Evolutionary conservation across 2,888 invertebrate species (phyloP).

Genomic region (Urechis unicinctus): DNA sequence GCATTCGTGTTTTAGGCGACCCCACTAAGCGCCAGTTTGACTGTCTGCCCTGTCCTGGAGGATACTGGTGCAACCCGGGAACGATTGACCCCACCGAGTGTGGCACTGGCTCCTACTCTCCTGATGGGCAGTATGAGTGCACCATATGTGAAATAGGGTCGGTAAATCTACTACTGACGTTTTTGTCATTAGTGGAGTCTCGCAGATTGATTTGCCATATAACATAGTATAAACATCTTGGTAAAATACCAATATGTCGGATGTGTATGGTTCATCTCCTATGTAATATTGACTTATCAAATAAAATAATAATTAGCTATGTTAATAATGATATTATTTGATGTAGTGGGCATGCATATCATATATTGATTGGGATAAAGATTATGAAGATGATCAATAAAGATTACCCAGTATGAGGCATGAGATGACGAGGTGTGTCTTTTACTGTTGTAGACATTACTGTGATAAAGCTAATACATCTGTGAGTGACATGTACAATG

Average conservation of each 20-base stretch:
- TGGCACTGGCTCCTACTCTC: conserved; percentile 32
- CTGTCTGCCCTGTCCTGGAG: conserved; percentile 40
- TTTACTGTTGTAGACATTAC: conserved; percentile 31
- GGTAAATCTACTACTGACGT: conserved; percentile 10
- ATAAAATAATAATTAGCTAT: no score
- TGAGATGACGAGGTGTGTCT: background rate
- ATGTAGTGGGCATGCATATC: no score
- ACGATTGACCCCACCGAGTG: conserved; percentile 33
- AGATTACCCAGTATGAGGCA: background rate
- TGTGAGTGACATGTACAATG: conserved; percentile 34
- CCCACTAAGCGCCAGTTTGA: conserved; percentile 39
- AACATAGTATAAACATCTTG: no score
- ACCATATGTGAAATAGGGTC: conserved; percentile 39
- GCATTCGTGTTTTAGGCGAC: conserved; percentile 16
- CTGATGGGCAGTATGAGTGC: conserved; percentile 31
- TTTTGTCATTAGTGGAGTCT: background rate
- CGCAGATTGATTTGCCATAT: background rate
- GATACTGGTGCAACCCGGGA: conserved; percentile 30
- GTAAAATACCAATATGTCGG: no score
- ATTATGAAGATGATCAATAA: no score
- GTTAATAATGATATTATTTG: no score
- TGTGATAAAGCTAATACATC: conserved; percentile 43
- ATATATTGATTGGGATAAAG: no score
- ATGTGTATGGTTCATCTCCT: no score
- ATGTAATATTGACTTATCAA: no score